phyloP scores from a whole-genome alignment of 2,797 vertebrate genomes.

The Pipistrellus pipistrellus region DNA sequence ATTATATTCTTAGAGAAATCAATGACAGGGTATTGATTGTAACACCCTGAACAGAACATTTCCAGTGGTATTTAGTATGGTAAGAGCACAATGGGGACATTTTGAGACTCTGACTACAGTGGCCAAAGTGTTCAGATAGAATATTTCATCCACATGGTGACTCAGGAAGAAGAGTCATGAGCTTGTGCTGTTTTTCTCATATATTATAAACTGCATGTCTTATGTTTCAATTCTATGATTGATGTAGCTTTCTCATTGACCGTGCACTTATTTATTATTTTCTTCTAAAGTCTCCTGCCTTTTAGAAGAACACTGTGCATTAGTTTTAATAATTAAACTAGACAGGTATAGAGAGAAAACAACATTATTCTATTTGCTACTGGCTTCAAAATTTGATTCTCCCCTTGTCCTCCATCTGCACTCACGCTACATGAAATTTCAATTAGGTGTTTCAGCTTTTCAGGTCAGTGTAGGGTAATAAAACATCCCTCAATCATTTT shows the following conservation, averaged over 20 bases:
- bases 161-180: not conserved
- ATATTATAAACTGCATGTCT: not conserved
- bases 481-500: not conserved
- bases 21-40: conserved; percentile 50
- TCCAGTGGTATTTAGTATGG: not conserved
- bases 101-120: not conserved
- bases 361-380: not conserved
- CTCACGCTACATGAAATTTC: not conserved
- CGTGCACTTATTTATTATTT: not conserved
- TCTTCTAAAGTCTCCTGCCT: not conserved
- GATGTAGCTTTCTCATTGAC: not conserved
- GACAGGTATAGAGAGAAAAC: not conserved
- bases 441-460: not conserved
- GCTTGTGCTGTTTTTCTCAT: not conserved
- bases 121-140: not conserved
- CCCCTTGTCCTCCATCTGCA: not conserved
- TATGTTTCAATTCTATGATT: not conserved
- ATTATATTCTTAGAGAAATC: conserved; percentile 68
- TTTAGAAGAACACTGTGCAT: not conserved
- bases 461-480: not conserved
- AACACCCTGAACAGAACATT: conserved; percentile 37
- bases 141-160: not conserved
- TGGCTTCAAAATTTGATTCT: not conserved
- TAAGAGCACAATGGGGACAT: not conserved
- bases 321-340: not conserved